Evolutionary conservation across 2,888 invertebrate genomes (phyloP), one percentile per base, ranked within the genome.

Genomic region (Spisula subtruncata): DNA sequence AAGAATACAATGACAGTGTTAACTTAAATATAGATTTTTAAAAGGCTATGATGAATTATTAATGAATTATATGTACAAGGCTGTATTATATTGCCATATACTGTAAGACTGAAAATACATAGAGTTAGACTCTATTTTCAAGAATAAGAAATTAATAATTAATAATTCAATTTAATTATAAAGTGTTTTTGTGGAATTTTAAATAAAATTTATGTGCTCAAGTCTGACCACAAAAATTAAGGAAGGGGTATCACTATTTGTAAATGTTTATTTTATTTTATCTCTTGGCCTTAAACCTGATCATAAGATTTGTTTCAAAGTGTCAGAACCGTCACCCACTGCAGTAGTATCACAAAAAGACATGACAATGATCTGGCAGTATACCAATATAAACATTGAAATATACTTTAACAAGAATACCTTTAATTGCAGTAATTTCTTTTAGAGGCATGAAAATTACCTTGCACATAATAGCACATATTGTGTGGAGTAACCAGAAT

Each of bases 341-440:
- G 46, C 25, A 14, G 48, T 48, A 35, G n/a, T 75, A 84, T 75
- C 75, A 16, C 14, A 71, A 48, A 84, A 75, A 75, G 75, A 84
- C 41, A 25, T 84, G 84, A 48, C 84, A 84, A 84, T 51, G 25
- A 41, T 12, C 32, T 84, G 84, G 84, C 84, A 84, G 0, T 25
- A 16, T 10, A 83, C 66, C 83, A 83, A 66, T 46, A 25, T 25
- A 35, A 75, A 75, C 75, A 35, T 75, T 18, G 32, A 75, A 75
- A 75, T 75, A 12, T 12, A n/a, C n/a, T n/a, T 75, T 20, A 14
- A 35, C 29, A 75, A 75, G 18, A 75, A 75, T 35, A 35, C 75
- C 5, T 32, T 35, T 75, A 75, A 75, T 75, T 75, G 35, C 29
- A 35, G 75, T 18, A 35, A 75, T 75, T 75, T 75, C 75, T 4